A percentile compares a stretch with the other conserved stretches of the same genome.
Conservation (phyloP, 2,888 invertebrate genomes). For the Dasypolia templi region DNA sequence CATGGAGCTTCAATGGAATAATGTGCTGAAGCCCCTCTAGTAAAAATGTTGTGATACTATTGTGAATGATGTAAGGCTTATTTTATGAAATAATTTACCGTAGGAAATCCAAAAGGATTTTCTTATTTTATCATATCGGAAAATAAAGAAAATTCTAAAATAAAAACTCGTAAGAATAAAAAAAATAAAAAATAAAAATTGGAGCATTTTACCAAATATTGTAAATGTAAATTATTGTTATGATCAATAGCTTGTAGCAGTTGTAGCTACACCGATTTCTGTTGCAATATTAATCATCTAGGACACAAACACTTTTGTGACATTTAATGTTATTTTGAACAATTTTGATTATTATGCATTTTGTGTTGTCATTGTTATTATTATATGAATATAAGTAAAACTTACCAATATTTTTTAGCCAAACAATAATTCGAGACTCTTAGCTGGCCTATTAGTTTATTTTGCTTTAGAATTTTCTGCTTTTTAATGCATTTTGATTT, state of each 20-base stretch:
- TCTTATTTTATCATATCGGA: no score
- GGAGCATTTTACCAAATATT: not conserved
- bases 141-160: no score
- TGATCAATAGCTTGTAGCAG: constrained; percentile 7
- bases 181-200: not conserved
- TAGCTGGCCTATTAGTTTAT: constrained; percentile 62
- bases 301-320: constrained; percentile 37
- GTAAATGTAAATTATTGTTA: constrained; percentile 16
- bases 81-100: not conserved
- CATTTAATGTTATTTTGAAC: constrained; percentile 7
- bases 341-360: constrained; percentile 6
- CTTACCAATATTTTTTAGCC: constrained; percentile 8
- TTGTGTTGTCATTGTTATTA: constrained; percentile 27
- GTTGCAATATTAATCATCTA: constrained; percentile 9
- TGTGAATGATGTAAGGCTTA: constrained; percentile 27
- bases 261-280: constrained; percentile 18
- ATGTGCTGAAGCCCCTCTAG: constrained; percentile 10
- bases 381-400: no score
- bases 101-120: constrained; percentile 4
- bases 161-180: not conserved
- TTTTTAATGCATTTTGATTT: constrained; percentile 35
- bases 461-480: constrained; percentile 28
- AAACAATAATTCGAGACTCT: constrained; percentile 41
- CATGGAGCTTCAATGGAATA: constrained; percentile 2
- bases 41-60: constrained; percentile 43